Percentiles rank a stretch among this genome's conserved stretches.
Conservation (phyloP, 2,113 vertebrate species). For the Carollia perspicillata region DNA sequence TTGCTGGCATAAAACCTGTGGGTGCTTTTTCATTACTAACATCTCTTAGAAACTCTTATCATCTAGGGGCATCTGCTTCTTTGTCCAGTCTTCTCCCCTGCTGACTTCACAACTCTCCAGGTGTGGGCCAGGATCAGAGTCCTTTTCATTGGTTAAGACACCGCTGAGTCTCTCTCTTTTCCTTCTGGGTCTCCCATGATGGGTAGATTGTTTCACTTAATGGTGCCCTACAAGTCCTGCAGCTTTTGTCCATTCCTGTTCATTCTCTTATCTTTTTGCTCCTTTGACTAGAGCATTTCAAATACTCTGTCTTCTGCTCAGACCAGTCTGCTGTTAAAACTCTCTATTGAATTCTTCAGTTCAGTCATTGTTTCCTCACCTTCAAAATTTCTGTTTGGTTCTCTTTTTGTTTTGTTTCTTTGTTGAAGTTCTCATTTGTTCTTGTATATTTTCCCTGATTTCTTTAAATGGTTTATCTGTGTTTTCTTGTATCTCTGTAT, state of each 20-base stretch:
- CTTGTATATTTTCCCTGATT: not conserved
- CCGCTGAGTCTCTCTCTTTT: not conserved
- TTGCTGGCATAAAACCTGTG: not conserved
- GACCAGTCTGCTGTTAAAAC: not conserved
- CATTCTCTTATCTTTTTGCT: not conserved
- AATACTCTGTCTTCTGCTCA: not conserved
- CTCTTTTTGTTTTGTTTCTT: too few relatives aligned
- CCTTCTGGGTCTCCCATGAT: not conserved
- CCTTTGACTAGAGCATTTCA: not conserved
- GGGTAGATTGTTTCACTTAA: not conserved
- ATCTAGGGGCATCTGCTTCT: not conserved
- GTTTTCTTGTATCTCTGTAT: not conserved
- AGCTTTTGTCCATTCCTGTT: not conserved
- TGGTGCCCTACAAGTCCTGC: not conserved
- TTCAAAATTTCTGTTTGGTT: too few relatives aligned
- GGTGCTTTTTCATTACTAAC: slow-evolving; percentile 30
- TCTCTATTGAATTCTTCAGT: too few relatives aligned
- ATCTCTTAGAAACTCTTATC: slow-evolving; percentile 12
- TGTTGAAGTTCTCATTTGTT: not conserved
- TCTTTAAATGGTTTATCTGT: not conserved
- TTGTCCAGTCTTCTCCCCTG: not conserved
- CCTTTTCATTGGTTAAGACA: not conserved
- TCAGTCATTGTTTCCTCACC: too few relatives aligned
- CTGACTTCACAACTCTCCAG: not conserved
- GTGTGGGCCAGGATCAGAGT: slow-evolving; percentile 11